Percentiles rank a stretch among this genome's conserved stretches.
Evolutionary conservation across 2,113 vertebrate species (phyloP).

Genomic region (Drymodes brunneopygia): DNA sequence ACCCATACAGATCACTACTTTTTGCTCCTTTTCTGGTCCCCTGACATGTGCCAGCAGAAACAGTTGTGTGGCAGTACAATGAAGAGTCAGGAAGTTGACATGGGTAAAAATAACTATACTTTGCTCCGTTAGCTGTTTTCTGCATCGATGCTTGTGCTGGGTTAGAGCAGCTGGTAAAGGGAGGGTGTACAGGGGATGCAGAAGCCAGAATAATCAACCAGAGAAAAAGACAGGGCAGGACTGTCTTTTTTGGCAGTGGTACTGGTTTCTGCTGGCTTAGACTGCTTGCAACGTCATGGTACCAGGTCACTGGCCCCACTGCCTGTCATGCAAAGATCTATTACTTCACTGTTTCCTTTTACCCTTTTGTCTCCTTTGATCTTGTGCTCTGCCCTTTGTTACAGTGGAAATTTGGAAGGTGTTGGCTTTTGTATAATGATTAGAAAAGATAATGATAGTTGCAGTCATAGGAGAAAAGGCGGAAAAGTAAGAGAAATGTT

Average conservation of each 20-base stretch:
- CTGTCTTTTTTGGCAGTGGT: not conserved
- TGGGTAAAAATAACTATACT: conserved; percentile 12
- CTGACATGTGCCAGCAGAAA: not conserved
- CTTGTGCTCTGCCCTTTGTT: not conserved
- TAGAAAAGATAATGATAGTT: not conserved
- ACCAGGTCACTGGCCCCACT: not conserved
- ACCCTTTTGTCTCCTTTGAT: not conserved
- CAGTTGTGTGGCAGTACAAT: not conserved
- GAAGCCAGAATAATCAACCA: not conserved
- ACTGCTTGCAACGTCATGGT: not conserved
- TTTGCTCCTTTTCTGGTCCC: not conserved
- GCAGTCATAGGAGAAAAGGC: not conserved
- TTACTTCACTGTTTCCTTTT: not conserved
- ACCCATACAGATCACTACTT: not conserved
- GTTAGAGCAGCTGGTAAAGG: not conserved
- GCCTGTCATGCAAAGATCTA: not conserved
- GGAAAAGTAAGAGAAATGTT: not conserved
- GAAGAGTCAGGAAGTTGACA: not conserved
- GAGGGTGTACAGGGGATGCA: not conserved
- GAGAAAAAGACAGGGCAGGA: not conserved
- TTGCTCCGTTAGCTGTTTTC: not conserved
- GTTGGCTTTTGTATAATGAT: not conserved
- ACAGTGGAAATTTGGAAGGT: not conserved
- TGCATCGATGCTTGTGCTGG: not conserved
- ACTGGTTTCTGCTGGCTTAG: not conserved